These are phyloP conservation scores for Gastrophysa polygoni DNA, from an alignment of 2,888 invertebrate genomes.

Conservation along the genomic window DNA sequence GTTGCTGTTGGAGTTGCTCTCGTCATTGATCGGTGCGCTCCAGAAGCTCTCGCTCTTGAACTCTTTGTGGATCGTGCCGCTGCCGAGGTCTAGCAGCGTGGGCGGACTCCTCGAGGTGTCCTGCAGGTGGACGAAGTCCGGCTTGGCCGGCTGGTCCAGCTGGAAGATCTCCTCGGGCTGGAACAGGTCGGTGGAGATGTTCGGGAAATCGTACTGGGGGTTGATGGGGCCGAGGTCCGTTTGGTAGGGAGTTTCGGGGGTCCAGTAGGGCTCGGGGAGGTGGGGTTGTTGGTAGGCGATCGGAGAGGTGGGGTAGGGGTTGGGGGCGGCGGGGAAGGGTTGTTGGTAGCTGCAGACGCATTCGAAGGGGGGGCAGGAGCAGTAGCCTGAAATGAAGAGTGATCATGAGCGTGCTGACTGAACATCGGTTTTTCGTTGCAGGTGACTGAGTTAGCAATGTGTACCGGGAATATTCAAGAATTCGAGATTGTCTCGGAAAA, in stretches of 20 bases:
- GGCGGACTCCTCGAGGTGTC: conserved; percentile 68
- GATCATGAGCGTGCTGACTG: background rate
- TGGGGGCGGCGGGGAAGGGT: conserved; percentile 44
- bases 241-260: conserved; percentile 56
- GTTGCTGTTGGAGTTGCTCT: conserved; percentile 54
- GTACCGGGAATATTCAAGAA: too few relatives aligned
- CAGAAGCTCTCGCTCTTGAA: conserved; percentile 67
- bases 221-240: conserved; percentile 47
- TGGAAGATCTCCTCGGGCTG: conserved; percentile 82
- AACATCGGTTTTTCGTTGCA: background rate
- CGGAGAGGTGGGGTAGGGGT: conserved; percentile 46
- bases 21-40: conserved; percentile 63
- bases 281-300: conserved; percentile 47
- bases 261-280: conserved; percentile 53
- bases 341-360: conserved; percentile 67
- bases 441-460: too few relatives aligned
- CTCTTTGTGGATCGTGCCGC: conserved; percentile 70
- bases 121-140: conserved; percentile 64
- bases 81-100: conserved; percentile 73
- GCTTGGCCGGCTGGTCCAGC: conserved; percentile 72
- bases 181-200: conserved; percentile 70
- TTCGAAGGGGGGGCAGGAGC: conserved; percentile 78
- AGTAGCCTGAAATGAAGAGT: conserved; percentile 62
- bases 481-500: too few relatives aligned
- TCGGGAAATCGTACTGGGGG: conserved; percentile 65